A percentile compares a stretch with the other conserved stretches of the same genome.
These are phyloP conservation scores for Lacerta agilis DNA, from an alignment of 2,797 vertebrate species.

Conservation along the genomic window DNA sequence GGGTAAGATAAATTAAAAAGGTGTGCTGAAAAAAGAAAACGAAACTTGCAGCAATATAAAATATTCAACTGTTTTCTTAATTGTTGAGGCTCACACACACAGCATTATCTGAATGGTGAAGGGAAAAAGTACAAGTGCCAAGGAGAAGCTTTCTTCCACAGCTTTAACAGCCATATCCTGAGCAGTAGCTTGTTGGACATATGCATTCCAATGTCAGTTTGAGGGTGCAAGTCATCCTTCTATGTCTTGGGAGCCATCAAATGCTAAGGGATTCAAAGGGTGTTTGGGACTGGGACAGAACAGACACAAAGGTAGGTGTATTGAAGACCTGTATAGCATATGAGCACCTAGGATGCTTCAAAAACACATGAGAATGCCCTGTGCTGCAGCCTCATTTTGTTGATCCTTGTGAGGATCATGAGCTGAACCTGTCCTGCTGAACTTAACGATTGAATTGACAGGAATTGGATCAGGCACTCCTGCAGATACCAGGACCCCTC, in stretches of 20 bases:
- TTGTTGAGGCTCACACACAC: not conserved
- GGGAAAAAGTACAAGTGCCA: not conserved
- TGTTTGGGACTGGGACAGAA: not conserved
- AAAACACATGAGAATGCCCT: not conserved
- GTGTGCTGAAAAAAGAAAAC: not conserved
- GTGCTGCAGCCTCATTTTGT: no score
- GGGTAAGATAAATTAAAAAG: slow-evolving; percentile 30
- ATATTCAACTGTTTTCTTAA: slow-evolving; percentile 36
- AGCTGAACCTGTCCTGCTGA: no score
- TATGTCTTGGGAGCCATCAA: not conserved
- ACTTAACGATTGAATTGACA: no score
- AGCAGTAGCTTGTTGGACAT: not conserved
- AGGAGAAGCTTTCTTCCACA: not conserved
- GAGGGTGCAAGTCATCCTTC: not conserved
- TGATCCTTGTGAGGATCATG: no score
- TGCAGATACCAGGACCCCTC: no score
- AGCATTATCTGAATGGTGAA: not conserved
- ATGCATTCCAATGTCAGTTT: not conserved
- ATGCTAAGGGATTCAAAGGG: not conserved
- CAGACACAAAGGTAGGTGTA: not conserved
- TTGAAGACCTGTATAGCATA: not conserved
- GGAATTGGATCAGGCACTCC: no score
- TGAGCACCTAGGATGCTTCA: not conserved
- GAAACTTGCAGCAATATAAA: not conserved
- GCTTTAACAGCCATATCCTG: not conserved